Conservation (phyloP, 35 echinoderm and acorn worm genomes). For the Patiria miniata region DNA sequence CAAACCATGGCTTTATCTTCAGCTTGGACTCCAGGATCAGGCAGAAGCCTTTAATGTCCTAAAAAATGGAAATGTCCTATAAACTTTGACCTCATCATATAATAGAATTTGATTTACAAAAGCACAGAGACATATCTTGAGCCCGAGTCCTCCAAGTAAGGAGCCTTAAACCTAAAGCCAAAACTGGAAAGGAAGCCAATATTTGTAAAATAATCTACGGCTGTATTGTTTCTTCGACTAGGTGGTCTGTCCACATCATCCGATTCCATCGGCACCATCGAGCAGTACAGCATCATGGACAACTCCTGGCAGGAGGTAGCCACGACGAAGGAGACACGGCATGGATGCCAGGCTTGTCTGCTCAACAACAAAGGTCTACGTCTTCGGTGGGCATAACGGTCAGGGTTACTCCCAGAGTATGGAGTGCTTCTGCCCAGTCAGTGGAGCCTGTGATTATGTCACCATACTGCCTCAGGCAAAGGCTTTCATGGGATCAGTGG, state of each 20-base stretch:
- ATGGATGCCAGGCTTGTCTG: conserved; percentile 30
- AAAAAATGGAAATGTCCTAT: no score
- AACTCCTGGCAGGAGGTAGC: conserved; percentile 25
- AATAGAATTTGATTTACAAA: no score
- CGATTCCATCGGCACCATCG: conserved; percentile 14
- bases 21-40: no score
- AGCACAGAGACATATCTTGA: no score
- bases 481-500: conserved; percentile 16
- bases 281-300: not conserved
- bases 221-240: no score
- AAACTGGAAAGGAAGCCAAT: no score
- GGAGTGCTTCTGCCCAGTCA: not conserved
- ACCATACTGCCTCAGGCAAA: not conserved
- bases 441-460: not conserved
- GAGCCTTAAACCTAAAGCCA: no score
- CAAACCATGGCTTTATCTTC: no score
- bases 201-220: no score
- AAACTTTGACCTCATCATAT: no score
- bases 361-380: conserved; percentile 13
- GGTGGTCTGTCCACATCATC: conserved; percentile 28
- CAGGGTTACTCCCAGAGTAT: not conserved
- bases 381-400: conserved; percentile 20
- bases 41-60: no score
- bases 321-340: not conserved
- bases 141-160: no score